Percentiles rank a stretch among this genome's conserved stretches.
Conservation (phyloP, 2,888 invertebrate genomes). For the Mellilla xanthometata region DNA sequence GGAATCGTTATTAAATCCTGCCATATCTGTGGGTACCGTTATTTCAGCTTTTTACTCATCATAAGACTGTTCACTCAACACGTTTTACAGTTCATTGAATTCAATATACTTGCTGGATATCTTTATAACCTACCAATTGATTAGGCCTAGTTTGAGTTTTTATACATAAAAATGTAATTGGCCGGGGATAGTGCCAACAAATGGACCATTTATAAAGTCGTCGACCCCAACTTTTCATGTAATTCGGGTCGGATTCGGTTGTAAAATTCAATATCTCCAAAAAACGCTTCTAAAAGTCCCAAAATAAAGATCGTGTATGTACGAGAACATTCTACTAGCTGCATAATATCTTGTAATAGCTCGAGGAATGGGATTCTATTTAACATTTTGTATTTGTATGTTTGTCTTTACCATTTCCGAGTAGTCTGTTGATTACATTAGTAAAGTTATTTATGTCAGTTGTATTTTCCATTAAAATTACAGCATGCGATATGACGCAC, state of each 20-base stretch:
- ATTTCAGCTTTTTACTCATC: slow-evolving; percentile 37
- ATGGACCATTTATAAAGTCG: slow-evolving; percentile 30
- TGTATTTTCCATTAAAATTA: slow-evolving; percentile 11
- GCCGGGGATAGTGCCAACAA: slow-evolving; percentile 20
- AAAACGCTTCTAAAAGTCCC: slow-evolving; percentile 18
- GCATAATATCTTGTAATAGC: slow-evolving; percentile 11
- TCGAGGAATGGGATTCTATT: slow-evolving; percentile 5
- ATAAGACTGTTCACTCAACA: slow-evolving; percentile 8
- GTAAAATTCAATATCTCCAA: slow-evolving; percentile 33
- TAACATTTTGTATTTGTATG: slow-evolving; percentile 21
- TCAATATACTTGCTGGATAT: slow-evolving; percentile 1
- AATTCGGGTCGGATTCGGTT: slow-evolving; percentile 31
- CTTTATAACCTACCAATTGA: slow-evolving; percentile 12
- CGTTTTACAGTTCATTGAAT: slow-evolving; percentile 1
- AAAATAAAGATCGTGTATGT: slow-evolving; percentile 8
- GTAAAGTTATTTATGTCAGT: slow-evolving; percentile 2
- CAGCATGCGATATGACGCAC: slow-evolving; percentile 11
- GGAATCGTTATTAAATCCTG: slow-evolving; percentile 68
- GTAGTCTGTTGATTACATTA: slow-evolving; percentile 8
- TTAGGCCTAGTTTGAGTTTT: slow-evolving; percentile 9
- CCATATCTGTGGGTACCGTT: slow-evolving; percentile 70
- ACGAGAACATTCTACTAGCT: slow-evolving; percentile 6
- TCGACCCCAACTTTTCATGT: slow-evolving; percentile 28
- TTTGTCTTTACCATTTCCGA: slow-evolving; percentile 11
- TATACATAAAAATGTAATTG: slow-evolving; percentile 15